Percentiles rank a stretch among this genome's conserved stretches.
Conservation (phyloP, 2,888 invertebrate species). For the Fissipunctia ypsillon region DNA sequence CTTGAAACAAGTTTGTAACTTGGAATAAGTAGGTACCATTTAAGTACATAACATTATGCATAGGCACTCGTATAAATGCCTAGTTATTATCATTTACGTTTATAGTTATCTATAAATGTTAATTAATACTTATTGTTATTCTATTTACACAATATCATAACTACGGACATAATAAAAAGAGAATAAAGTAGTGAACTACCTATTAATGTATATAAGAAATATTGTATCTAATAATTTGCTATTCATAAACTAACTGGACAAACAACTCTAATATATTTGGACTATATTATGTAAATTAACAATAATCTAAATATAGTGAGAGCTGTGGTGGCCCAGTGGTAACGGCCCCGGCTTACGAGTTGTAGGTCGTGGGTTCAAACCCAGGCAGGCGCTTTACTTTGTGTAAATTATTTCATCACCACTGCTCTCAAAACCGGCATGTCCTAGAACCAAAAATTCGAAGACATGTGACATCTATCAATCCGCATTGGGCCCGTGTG, state of each 20-base stretch:
- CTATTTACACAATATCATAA: constrained; percentile 2
- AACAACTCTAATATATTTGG: background rate
- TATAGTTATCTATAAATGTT: constrained; percentile 4
- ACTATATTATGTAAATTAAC: background rate
- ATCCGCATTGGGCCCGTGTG: too few relatives aligned
- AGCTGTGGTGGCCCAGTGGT: too few relatives aligned
- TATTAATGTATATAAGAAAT: background rate
- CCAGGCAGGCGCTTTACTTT: too few relatives aligned
- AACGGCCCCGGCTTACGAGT: too few relatives aligned
- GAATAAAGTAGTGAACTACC: background rate
- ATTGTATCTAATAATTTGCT: background rate
- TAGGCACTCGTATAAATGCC: background rate
- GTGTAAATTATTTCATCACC: too few relatives aligned
- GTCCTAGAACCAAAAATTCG: too few relatives aligned
- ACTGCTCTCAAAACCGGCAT: too few relatives aligned
- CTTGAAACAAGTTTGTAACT: constrained; percentile 25
- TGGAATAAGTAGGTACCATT: constrained; percentile 20
- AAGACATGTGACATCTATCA: too few relatives aligned
- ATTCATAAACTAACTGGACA: too few relatives aligned
- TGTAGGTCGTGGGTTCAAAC: too few relatives aligned
- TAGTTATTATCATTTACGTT: constrained; percentile 18
- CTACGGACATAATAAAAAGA: background rate
- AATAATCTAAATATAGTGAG: too few relatives aligned
- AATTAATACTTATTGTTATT: constrained; percentile 23
- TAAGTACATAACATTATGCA: constrained; percentile 31